Base-by-base conservation (phyloP, 2,888 invertebrate genomes). In the Troides aeacus region DNA sequence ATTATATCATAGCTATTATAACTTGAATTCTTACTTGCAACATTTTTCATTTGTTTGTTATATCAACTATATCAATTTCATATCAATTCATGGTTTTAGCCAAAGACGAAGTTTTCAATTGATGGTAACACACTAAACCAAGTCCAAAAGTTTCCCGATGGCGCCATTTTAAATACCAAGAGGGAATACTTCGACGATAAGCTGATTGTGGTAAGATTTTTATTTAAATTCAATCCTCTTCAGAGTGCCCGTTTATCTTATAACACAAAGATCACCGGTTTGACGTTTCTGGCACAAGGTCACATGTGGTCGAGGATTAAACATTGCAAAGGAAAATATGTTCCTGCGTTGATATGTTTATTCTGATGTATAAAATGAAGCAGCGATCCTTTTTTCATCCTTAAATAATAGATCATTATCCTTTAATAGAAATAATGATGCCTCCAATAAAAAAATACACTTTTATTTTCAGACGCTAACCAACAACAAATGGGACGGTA, bases 141-240 rank as follows among this genome's bases (percentile, higher is more conserved):
- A 68, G 57, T 62, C 15, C 56, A 62, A 18, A 68, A 58, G 4
- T 68, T 57, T 30, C 57, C 12, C 1, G 46, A 58, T 8, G 67
- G 67, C 21, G 2, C 10, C 17, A 18, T 42, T 58, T 21, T 65
- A 1, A 68, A 57, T 12, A 62, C 57, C 10, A 68, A 57, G 24
- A 68, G 62, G 42, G 67, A 58, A n/a, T 68, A 58, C 62, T 57
- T 24, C n/a, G 58, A 30, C 15, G 67, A 68, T 42, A 62, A 57
- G 24, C 17, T 68, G 23, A 62, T 24, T 24, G 58, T 30, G 67
- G 67, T 68, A 68, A 62, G 46, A 23, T 23, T 7, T 56, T 56
- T 58, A n/a, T n/a, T 46, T 46, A 15, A 46, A 12, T 46, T 46
- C 15, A 46, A 46, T 39, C 7, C 39, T 39, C 8, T 39, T 10